Conservation (phyloP, 2,113 vertebrate species). For the Callospermophilus lateralis region DNA sequence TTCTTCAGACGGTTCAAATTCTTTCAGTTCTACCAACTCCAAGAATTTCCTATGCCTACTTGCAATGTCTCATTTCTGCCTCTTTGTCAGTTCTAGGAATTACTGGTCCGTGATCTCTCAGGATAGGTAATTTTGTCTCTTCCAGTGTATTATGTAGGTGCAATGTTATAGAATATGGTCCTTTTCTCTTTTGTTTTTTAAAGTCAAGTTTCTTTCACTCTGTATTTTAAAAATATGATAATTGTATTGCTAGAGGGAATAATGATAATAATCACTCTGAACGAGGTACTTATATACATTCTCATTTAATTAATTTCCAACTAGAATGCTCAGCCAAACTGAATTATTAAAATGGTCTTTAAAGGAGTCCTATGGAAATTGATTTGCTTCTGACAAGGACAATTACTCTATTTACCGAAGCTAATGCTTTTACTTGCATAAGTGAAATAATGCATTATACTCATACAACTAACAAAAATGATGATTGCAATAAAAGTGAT, state of each 20-base stretch:
- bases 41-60: neutral
- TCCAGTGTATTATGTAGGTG: neutral
- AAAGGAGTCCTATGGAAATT: neutral
- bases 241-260: neutral
- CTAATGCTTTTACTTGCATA: neutral
- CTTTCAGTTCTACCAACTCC: neutral
- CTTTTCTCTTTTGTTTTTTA: neutral
- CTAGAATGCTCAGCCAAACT: neutral
- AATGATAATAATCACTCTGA: neutral
- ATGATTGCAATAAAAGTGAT: neutral
- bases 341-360: neutral
- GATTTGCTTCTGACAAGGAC: constrained; percentile 21
- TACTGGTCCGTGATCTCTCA: neutral
- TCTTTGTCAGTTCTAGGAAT: accelerated
- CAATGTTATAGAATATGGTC: neutral
- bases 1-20: no score
- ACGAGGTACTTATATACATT: neutral
- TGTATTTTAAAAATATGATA: neutral
- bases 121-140: neutral
- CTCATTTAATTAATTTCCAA: neutral
- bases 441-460: neutral
- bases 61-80: neutral
- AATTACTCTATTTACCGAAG: neutral
- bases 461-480: neutral
- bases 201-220: neutral